Base-by-base conservation (phyloP, 2,888 invertebrate species). In the Agrotis clavis region DNA sequence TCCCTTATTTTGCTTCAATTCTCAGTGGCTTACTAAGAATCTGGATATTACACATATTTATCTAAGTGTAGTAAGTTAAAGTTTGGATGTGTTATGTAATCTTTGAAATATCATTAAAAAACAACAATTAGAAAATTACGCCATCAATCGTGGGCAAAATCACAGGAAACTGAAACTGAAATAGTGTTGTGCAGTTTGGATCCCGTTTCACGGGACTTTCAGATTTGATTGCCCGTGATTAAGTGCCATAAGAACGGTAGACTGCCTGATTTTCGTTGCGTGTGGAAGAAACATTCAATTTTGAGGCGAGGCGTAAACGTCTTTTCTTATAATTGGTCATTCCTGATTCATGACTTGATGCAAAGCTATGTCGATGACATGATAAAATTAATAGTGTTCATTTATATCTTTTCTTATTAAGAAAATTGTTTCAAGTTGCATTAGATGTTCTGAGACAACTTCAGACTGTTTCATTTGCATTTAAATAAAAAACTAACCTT, bases 241-340 rank as follows among this genome's bases (percentile, higher is more conserved):
- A 57, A 76, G 16, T 51, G 61, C 35, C 75, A 56, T 56, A 51
- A 75, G 35, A 71, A 71, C 78, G 63, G 59, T 35, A 79, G 21
- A 61, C 21, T 9, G 60, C 13, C 54, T 19, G 35, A 51, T 60
- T 53, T 18, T 21, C n/a, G 9, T 41, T 77, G 78, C 82, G 71
- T 79, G 78, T 41, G 9, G 21, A 25, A 57, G 41, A 60, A 60
- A 48, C 63, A 66, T 81, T 70, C 13, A 60, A 64, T 60, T 69
- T 59, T 50, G 53, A 35, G n/a, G 35, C 14, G 57, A 30, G 13
- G 35, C 47, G 41, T 71, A 62, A 50, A 59, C 18, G 30, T 70
- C 48, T 64, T 66, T 64, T 18, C 61, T 62, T 53, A 30, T 30
- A 30, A 56, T 56, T 30, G 25, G 4, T 35, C 30, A 53, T 63